Base-by-base conservation (phyloP, 2,113 vertebrate genomes). In the Etia nguti region DNA sequence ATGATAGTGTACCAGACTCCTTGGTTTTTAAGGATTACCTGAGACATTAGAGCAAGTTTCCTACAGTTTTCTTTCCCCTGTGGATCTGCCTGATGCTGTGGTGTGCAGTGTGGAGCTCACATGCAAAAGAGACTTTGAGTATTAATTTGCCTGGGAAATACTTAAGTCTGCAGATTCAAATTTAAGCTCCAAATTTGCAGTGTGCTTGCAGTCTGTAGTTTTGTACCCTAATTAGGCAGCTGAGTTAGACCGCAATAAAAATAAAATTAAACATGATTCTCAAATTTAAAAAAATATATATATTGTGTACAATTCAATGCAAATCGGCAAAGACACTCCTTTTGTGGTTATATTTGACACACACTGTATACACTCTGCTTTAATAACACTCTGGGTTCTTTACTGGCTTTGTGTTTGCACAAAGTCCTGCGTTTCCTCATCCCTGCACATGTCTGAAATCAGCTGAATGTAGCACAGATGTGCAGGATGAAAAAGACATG, bases 151-250 rank as follows among this genome's bases (percentile, higher is more conserved):
- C 48, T 48, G 86, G 46, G 41, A 89, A 87, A 85, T 77, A 84
- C 24, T 68, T 46, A 54, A 90, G 43, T 68, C 54, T 16, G n/a
- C 55, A 6, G 38, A 43, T 65, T 88, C 11, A 87, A 84, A 62
- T 75, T 54, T 55, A 91, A 93, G 81, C 50, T 83, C 26, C 41
- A 79, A 88, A 86, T 80, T 88, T 52, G 73, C 82, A 77, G 26
- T 52, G 20, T 36, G 2, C 46, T 52, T 4, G 22, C 8, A 10
- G 16, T 77, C 36, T 80, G 2, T 79, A 22, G 79, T 46, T 70
- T 46, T 62, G 24, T 46, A 77, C 38, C 29, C 2, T 50, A 56
- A 9, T 60, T 60, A 13, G 6, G 22, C 50, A 81, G 54, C 73
- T 31, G 26, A 34, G 10, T 77, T 50, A 34, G 46, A n/a, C 43